A percentile compares a stretch with the other conserved stretches of the same genome.
phyloP scores from a whole-genome alignment of 2,113 vertebrate species.

The Naja naja region DNA sequence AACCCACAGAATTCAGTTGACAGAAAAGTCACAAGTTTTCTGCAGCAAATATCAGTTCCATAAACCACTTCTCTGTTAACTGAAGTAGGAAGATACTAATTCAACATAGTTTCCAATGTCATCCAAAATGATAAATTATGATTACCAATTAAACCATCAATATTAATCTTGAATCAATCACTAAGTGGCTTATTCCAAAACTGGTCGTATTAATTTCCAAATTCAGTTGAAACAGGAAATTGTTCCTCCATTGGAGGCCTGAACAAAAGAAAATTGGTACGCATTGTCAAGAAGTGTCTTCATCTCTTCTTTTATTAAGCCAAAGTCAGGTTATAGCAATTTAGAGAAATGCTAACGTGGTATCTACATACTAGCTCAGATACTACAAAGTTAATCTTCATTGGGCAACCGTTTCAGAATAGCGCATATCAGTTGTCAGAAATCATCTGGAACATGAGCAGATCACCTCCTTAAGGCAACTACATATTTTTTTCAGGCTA shows the following conservation, averaged over 20 bases:
- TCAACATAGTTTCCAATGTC: neutral
- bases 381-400: neutral
- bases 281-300: neutral
- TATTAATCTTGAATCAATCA: neutral
- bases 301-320: neutral
- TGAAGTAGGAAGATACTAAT: neutral
- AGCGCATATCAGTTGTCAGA: neutral
- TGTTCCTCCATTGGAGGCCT: neutral
- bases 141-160: neutral
- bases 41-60: neutral
- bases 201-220: neutral
- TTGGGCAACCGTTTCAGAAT: neutral
- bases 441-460: neutral
- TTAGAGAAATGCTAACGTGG: neutral
- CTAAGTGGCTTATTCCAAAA: neutral
- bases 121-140: neutral
- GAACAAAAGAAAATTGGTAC: neutral
- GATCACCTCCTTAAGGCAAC: neutral
- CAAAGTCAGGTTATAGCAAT: neutral
- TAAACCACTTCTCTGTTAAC: neutral
- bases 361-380: neutral
- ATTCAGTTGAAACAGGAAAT: neutral
- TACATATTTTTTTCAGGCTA: neutral
- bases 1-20: neutral
- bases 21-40: neutral